Evolutionary conservation across 2,888 invertebrate species (phyloP).

Genomic region (Tipula lateralis): DNA sequence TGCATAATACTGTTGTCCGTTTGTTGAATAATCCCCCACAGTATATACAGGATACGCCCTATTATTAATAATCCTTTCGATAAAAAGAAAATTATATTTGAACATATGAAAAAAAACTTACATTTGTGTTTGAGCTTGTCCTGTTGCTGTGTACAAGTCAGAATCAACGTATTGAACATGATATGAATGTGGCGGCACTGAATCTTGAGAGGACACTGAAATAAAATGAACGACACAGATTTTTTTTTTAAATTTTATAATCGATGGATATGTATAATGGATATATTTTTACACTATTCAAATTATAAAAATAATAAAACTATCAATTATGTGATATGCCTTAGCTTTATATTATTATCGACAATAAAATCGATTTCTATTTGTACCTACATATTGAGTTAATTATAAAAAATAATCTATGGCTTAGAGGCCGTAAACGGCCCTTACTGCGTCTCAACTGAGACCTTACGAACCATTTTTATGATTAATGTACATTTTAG

Average conservation of each 20-base stretch:
- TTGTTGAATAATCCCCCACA: constrained; percentile 56
- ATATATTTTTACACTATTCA: no score
- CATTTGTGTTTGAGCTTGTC: constrained; percentile 58
- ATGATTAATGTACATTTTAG: no score
- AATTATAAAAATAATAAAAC: no score
- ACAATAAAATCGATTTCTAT: no score
- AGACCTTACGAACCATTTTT: no score
- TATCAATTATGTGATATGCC: no score
- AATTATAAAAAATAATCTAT: no score
- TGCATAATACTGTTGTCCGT: constrained; percentile 61
- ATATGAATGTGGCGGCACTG: constrained; percentile 48
- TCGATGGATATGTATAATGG: no score
- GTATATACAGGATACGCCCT: constrained; percentile 76
- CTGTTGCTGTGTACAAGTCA: constrained; percentile 58
- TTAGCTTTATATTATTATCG: no score
- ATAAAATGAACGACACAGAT: constrained; percentile 32
- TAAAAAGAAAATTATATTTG: background rate
- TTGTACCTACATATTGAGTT: no score
- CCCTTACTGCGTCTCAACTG: no score
- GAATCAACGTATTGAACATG: constrained; percentile 74
- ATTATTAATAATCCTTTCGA: constrained; percentile 29
- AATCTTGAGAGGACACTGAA: constrained; percentile 48
- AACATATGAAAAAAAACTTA: constrained; percentile 41
- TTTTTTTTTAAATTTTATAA: constrained; percentile 25
- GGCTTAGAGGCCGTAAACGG: no score